phyloP scores from a whole-genome alignment of 2,113 vertebrate genomes.

The Chaetodon auriga region DNA sequence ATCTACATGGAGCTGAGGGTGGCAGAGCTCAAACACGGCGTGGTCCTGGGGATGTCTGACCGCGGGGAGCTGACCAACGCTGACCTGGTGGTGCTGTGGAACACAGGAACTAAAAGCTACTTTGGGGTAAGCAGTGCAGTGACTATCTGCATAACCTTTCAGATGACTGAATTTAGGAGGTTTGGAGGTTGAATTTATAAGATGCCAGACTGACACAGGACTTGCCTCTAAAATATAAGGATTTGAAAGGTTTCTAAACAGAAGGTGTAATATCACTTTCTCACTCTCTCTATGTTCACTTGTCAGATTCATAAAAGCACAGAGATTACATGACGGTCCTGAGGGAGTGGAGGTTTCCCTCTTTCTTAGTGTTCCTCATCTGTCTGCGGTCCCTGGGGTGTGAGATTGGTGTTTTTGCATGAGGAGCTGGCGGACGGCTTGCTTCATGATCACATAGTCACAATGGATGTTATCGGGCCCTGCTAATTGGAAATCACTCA shows the following conservation, averaged over 20 bases:
- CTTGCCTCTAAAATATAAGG: not conserved
- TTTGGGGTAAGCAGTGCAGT: constrained; percentile 88
- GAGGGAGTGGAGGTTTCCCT: constrained; percentile 23
- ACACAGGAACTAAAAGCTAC: constrained; percentile 84
- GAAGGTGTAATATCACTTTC: constrained; percentile 1
- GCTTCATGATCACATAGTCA: constrained; percentile 54
- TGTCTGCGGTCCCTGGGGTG: constrained; percentile 33
- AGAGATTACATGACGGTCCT: constrained; percentile 27
- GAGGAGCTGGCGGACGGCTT: constrained; percentile 18
- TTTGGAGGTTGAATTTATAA: not conserved
- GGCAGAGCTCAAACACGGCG: constrained; percentile 80
- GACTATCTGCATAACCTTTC: not conserved
- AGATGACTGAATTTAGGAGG: not conserved
- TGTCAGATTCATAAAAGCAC: constrained; percentile 29
- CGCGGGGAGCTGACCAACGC: constrained; percentile 89
- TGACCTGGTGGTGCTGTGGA: constrained; percentile 92
- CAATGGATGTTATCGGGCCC: constrained; percentile 53
- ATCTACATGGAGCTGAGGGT: constrained; percentile 88
- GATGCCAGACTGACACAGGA: not conserved
- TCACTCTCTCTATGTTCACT: not conserved
- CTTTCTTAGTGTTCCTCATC: constrained; percentile 9
- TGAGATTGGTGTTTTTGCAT: constrained; percentile 51
- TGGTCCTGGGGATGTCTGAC: constrained; percentile 95
- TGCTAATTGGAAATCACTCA: constrained; percentile 73
- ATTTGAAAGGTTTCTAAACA: not conserved